phyloP scores from a whole-genome alignment of 2,113 vertebrate species.

The Chloebia gouldiae region DNA sequence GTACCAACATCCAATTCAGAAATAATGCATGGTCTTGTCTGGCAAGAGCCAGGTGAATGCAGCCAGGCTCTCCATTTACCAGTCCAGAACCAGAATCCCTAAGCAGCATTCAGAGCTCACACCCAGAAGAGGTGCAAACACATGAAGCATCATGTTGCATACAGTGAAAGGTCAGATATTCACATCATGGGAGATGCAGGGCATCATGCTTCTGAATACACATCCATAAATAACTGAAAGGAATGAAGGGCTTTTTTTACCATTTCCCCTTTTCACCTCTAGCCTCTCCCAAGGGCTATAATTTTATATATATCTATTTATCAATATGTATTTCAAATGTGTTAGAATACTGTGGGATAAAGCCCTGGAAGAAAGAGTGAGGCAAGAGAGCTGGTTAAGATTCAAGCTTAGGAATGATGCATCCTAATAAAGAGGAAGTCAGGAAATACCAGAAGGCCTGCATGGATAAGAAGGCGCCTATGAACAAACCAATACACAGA shows the following conservation, averaged over 20 bases:
- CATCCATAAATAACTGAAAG: not conserved
- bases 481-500: not conserved
- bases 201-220: not conserved
- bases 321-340: not conserved
- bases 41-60: not conserved
- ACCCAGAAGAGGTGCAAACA: not conserved
- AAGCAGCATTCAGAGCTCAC: not conserved
- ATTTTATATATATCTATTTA: not conserved
- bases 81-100: not conserved
- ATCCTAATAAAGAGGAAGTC: not conserved
- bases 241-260: not conserved
- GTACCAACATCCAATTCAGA: not conserved
- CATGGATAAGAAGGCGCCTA: not conserved
- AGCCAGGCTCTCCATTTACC: not conserved
- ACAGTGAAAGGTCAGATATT: not conserved
- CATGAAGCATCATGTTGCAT: not conserved
- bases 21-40: rapidly evolving
- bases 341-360: not conserved
- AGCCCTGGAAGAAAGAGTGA: not conserved
- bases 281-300: not conserved
- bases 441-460: not conserved
- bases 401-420: not conserved
- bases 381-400: not conserved
- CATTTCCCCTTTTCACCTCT: not conserved
- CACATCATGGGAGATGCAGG: not conserved